Base-by-base conservation (phyloP, 2,113 vertebrate species). In the Clarias batrachus region DNA sequence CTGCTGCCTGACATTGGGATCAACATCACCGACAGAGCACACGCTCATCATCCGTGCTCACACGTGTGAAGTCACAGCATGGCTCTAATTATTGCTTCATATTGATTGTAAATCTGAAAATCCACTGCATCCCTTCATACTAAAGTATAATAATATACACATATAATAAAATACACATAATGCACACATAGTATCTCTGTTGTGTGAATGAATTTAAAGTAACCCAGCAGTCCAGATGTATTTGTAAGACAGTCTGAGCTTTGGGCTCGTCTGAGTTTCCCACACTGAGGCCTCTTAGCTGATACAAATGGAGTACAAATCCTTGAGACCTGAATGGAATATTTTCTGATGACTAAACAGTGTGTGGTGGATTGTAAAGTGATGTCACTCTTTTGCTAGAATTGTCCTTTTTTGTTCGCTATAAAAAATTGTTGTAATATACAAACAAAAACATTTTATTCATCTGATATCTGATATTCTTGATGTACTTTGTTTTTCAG, bases 251-350 rank as follows among this genome's bases (percentile, higher is more conserved):
- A 66, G 54, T 91, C 87, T 92, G 90, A 78, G 88, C 85, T 89
- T 37, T 60, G 82, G 82, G 88, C 82, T 86, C 30, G 0, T 82
- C 74, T 86, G 70, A 85, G 76, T 84, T 93, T 93, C 90, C 88
- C 88, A 91, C 89, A 91, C 86, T 86, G 59, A 82, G 41, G 88
- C 54, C 65, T 86, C 85, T 81, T 85, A 89, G 59, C 25, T 90
- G 83, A 78, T 80, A 81, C 90, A 86, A 88, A 48, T 87, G 85
- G 27, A 80, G 52, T 2, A 90, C 88, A 90, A 92, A 92, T 85
- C 89, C 12, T 74, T 83, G 27, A 56, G 78, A 85, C 27, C 73
- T 86, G 91, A 91, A 89, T 89, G 87, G 66, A 85, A 85, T 30
- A 83, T 48, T 88, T 89, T 85, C 85, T 85, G 87, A 83, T 37